Conservation (phyloP, 2,888 invertebrate species). For the Halictus ligatus region DNA sequence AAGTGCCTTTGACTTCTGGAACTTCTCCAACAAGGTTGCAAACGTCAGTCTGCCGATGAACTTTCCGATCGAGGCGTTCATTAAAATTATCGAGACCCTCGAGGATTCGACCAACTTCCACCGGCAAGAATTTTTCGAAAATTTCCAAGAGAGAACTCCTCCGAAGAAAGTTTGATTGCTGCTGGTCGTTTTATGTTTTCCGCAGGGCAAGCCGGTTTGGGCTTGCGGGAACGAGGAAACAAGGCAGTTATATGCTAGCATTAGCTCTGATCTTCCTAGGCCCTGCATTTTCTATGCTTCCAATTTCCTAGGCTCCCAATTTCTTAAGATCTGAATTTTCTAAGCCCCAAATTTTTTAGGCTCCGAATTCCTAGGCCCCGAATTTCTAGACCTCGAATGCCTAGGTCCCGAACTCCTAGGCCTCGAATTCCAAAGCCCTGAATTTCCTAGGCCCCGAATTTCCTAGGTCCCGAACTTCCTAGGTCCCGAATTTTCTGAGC, state of each 20-base stretch:
- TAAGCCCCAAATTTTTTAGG: too few species aligned
- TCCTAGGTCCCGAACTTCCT: too few species aligned
- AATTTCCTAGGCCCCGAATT: not conserved
- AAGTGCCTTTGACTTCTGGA: slow-evolving; percentile 9
- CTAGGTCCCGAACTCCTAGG: too few species aligned
- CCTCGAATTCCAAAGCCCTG: too few species aligned
- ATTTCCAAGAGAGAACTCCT: not conserved
- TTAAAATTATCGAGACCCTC: not conserved
- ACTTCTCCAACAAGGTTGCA: slow-evolving; percentile 10
- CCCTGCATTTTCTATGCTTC: not conserved
- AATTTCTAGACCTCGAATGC: too few species aligned
- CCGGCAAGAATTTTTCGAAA: not conserved
- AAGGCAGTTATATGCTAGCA: not conserved
- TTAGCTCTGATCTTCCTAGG: not conserved
- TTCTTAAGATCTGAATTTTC: too few species aligned
- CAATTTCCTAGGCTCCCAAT: too few species aligned
- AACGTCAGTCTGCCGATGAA: not conserved
- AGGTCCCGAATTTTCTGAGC: too few species aligned
- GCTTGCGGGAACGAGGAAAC: not conserved
- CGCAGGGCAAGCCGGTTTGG: not conserved
- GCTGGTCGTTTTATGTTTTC: not conserved
- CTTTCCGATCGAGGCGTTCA: slow-evolving; percentile 2
- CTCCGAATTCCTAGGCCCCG: too few species aligned
- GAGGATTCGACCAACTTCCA: not conserved
- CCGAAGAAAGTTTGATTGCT: not conserved